A percentile compares a stretch with the other conserved stretches of the same genome.
These are phyloP conservation scores for Tursiops truncatus DNA, from an alignment of 2,113 vertebrate genomes.

Conservation along the genomic window DNA sequence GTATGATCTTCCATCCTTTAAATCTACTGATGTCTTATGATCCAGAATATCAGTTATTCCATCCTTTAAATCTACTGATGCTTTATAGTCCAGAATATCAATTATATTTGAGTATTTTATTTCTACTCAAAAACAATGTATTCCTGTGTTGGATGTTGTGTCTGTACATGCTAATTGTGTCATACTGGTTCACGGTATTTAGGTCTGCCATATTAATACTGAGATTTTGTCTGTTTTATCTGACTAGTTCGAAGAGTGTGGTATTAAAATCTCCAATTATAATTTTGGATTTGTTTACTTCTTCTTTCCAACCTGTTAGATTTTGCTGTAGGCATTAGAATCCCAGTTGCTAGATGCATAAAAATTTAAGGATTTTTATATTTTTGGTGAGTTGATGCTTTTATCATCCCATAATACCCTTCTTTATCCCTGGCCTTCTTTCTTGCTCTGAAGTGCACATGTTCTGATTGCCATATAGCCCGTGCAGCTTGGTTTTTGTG, in stretches of 20 bases:
- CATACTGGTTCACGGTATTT: no score
- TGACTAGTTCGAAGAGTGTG: not conserved
- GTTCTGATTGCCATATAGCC: not conserved
- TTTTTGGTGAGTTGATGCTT: not conserved
- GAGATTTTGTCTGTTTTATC: not conserved
- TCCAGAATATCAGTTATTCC: not conserved
- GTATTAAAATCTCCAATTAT: not conserved
- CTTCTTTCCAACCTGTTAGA: not conserved
- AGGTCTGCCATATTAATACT: not conserved
- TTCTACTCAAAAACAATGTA: not conserved
- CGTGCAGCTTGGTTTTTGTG: not conserved
- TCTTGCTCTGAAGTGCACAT: not conserved
- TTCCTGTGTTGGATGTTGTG: fast-evolving
- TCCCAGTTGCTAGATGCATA: not conserved
- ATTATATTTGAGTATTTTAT: not conserved
- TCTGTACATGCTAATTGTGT: not conserved
- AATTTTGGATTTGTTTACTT: not conserved
- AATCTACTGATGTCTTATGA: not conserved
- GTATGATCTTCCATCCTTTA: not conserved
- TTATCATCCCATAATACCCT: not conserved
- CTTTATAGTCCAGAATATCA: not conserved
- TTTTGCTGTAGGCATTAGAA: not conserved
- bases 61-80: not conserved
- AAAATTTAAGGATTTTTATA: not conserved
- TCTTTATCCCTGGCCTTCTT: not conserved